Percentiles rank a stretch among this genome's conserved stretches.
Conservation (phyloP, 2,888 invertebrate genomes). For the Itoplectis maculator region DNA sequence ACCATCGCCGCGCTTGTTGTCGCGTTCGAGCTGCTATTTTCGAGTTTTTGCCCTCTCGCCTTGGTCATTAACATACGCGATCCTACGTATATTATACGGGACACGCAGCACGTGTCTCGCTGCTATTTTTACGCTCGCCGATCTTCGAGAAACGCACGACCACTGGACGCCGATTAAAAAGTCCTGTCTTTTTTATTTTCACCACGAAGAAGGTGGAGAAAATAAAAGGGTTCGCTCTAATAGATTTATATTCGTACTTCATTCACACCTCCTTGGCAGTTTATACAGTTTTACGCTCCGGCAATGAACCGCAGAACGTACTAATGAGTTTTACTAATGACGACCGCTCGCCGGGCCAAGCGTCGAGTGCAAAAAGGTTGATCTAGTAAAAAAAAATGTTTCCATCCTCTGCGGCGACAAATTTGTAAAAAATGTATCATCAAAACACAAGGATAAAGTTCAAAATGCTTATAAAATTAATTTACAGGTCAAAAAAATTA, state of each 20-base stretch:
- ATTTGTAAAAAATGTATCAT: background rate
- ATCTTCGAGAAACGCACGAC: background rate
- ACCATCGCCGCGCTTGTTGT: slow-evolving; percentile 27
- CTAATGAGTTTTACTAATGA: slow-evolving; percentile 31
- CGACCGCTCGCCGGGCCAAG: background rate
- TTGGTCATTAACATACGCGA: slow-evolving; percentile 16
- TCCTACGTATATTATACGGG: background rate
- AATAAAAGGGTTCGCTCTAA: slow-evolving; percentile 8
- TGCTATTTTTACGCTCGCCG: slow-evolving; percentile 25
- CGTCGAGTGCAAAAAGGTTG: background rate
- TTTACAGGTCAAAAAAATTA: background rate
- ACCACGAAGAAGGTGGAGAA: background rate
- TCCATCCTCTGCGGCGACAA: background rate
- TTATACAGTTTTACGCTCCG: background rate
- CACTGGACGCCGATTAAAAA: background rate
- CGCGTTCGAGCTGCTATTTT: slow-evolving; percentile 34
- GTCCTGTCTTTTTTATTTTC: background rate
- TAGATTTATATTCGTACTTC: slow-evolving; percentile 18
- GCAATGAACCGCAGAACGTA: background rate
- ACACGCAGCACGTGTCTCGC: slow-evolving; percentile 24
- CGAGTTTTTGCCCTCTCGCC: slow-evolving; percentile 39
- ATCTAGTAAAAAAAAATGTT: background rate
- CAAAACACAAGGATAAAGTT: background rate
- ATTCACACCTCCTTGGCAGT: slow-evolving; percentile 17
- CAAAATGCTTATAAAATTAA: background rate